Evolutionary conservation across 1,140 invertebrate species (phyloP), one percentile per base, ranked within the genome.

Genomic region (Varroa destructor): DNA sequence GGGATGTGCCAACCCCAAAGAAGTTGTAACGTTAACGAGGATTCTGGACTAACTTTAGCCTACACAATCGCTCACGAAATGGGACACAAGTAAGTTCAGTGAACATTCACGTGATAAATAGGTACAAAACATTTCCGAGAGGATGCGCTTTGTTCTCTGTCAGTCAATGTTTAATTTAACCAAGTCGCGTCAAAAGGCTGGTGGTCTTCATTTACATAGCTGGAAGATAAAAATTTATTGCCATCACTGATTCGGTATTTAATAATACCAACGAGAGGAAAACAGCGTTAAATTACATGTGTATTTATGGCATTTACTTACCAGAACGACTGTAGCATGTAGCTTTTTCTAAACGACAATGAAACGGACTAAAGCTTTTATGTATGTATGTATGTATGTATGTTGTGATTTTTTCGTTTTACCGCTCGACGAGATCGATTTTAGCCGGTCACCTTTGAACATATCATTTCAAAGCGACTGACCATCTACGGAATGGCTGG

Each of bases 51-150:
- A 71, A 88, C 88, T 76, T 82, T 93, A 71, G 89, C 90, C 5
- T 90, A 91, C 79, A 94, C 90, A n/a, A 89, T 94, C 75, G 89
- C 90, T 14, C 91, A 94, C 78, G 91, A 94, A 81, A 81, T 94
- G 75, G 91, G 90, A 71, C 91, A 94, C 82, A 93, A 93, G 91
- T 93, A 80, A 86, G 88, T 82, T 64, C 40, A 55, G 37, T 73
- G 51, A 25, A 4, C 55, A 2, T 70, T 1, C 42, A 61, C 25
- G 42, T 58, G n/a, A n/a, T 8, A 42, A 67, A 71, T 43, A 73
- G 71, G n/a, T 67, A n/a, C 55, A 64, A 55, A 55, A 70, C 72
- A 12, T 55, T 71, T 71, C 55, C 12, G 67, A 37, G 12, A 42
- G 64, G 40, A 71, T 25, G 25, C 5, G 55, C 56, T 42, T 1